phyloP scores from a whole-genome alignment of 2,888 invertebrate species.

The Empis livida region DNA sequence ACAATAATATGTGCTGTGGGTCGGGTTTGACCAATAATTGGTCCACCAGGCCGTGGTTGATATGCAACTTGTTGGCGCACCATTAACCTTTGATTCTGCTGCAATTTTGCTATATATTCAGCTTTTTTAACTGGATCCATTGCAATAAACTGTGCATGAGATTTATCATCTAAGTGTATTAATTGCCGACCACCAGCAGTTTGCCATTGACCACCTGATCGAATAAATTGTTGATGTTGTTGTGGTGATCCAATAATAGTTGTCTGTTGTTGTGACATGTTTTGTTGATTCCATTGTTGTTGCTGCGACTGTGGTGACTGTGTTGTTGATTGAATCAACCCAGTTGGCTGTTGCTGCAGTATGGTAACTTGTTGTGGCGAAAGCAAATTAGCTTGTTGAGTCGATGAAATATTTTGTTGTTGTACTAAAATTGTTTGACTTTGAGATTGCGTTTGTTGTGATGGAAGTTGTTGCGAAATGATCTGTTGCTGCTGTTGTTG shows the following conservation, averaged over 20 bases:
- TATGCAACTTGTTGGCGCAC: constrained; percentile 41
- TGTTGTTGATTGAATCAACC: constrained; percentile 1
- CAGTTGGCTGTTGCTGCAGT: constrained; percentile 13
- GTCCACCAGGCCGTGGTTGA: constrained; percentile 30
- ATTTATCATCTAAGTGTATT: constrained; percentile 71
- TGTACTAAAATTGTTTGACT: constrained; percentile 33
- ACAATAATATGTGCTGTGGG: constrained; percentile 52
- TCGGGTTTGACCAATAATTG: constrained; percentile 34
- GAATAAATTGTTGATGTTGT: constrained; percentile 26
- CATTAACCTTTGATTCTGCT: constrained; percentile 47
- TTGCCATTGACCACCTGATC: constrained; percentile 21
- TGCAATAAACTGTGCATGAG: constrained; percentile 70
- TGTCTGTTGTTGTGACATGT: constrained; percentile 20
- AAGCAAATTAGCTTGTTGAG: constrained; percentile 30
- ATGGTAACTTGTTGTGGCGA: constrained; percentile 18
- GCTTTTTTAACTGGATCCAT: constrained; percentile 69
- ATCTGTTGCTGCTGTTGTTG: constrained; percentile 22
- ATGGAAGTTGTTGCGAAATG: constrained; percentile 22
- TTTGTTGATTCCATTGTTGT: constrained; percentile 46
- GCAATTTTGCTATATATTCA: constrained; percentile 64
- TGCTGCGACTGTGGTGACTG: constrained; percentile 26
- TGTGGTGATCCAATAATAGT: constrained; percentile 17
- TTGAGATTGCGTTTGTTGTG: constrained; percentile 24
- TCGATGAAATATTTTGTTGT: constrained; percentile 27
- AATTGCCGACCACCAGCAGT: constrained; percentile 38